These are phyloP conservation scores for Halichoerus grypus DNA, from an alignment of 2,113 vertebrate species.

Conservation along the genomic window DNA sequence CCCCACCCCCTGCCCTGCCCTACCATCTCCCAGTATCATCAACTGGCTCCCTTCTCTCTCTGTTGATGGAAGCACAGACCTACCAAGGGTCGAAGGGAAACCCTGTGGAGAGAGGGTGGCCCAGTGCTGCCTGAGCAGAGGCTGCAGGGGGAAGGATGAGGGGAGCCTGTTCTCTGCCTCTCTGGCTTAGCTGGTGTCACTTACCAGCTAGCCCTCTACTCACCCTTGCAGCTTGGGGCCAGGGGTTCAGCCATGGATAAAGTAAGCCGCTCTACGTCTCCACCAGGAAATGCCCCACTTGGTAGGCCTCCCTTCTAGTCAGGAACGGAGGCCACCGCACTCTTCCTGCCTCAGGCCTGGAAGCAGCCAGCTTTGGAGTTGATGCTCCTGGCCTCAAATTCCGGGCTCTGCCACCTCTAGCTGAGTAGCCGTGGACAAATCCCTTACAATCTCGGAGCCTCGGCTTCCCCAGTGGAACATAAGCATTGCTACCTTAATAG, in stretches of 20 bases:
- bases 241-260: not conserved
- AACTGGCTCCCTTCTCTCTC: not conserved
- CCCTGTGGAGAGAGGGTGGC: not conserved
- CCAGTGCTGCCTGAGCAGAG: not conserved
- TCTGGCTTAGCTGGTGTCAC: not conserved
- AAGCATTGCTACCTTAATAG: not conserved
- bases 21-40: not conserved
- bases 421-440: conserved; percentile 40
- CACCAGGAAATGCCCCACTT: not conserved
- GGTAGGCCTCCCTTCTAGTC: not conserved
- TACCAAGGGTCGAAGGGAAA: not conserved
- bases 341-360: not conserved
- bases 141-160: not conserved
- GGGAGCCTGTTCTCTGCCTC: not conserved
- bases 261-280: not conserved
- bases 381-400: not conserved
- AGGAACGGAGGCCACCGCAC: not conserved
- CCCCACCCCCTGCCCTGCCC: too few relatives aligned
- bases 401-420: not conserved
- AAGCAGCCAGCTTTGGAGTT: conserved; percentile 24
- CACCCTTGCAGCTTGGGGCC: not conserved
- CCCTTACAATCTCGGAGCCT: not conserved
- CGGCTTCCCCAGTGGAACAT: not conserved
- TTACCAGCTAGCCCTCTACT: not conserved
- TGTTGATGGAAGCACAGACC: not conserved